Base-by-base conservation (phyloP, 1,140 invertebrate species). In the Lordiphosa stackelbergi region DNA sequence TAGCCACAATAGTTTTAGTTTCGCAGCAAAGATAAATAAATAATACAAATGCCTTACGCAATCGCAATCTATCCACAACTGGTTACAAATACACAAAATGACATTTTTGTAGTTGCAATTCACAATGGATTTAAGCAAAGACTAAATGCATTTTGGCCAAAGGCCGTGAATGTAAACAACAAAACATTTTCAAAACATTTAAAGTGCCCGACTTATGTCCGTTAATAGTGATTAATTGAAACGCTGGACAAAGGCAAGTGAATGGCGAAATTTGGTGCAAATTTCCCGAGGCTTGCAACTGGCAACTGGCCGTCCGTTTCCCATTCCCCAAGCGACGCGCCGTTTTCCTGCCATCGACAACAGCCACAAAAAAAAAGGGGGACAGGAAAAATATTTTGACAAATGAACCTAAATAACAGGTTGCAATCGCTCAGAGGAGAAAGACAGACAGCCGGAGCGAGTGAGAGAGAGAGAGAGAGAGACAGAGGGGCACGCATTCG, bases 361-460 rank as follows among this genome's bases (percentile, higher is more conserved):
- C 4, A 6, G 22, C 22, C 22, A 36, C 37, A 12, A 34, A 48
- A 64, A 62, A 46, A 66, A 59, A 47, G 68, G 73, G 78, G 78
- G 56, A 84, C 69, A 83, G 72, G 72, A 83, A 83, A 83, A 83
- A 79, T 83, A 86, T 86, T 87, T 87, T 87, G 86, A 87, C 86
- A 87, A 87, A 87, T 87, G 86, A 87, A 87, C 65, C 74, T 69
- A 87, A 87, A 87, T 87, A 87, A 87, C 85, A 87, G 86, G 86
- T 86, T 87, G 83, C 81, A 79, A 81, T 79, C 66, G 73, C 66
- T 85, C 60, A 57, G 64, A 60, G 47, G 36, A 45, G 16, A 40
- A 24, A 42, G 24, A 9, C 36, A 60, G 54, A 31, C 10, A 28
- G 42, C 38, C 16, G 16, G 49, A 53, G 43, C 45, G 45, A 58